These are phyloP conservation scores for Rotaria sp. DNA, from an alignment of 2,888 invertebrate genomes.

Conservation along the genomic window DNA sequence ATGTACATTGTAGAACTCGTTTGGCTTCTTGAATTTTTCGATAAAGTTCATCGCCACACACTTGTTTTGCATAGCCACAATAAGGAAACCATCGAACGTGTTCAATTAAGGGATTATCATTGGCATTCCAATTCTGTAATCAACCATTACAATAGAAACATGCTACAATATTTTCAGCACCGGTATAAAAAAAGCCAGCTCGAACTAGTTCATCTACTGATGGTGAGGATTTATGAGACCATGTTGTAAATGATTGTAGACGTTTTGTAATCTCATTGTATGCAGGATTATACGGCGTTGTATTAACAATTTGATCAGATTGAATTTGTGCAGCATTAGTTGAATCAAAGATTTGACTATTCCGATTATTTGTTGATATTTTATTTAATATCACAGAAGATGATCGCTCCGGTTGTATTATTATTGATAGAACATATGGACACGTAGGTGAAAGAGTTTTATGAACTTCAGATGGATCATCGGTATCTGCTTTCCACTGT, in stretches of 20 bases:
- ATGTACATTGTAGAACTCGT: too few relatives aligned
- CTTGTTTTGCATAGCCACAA: not conserved
- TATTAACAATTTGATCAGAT: not conserved
- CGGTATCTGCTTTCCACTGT: not conserved
- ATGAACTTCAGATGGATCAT: not conserved
- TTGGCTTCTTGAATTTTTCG: not conserved
- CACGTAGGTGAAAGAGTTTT: not conserved
- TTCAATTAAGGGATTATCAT: not conserved
- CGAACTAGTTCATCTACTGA: not conserved
- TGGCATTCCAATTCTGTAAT: not conserved
- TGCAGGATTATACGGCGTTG: not conserved
- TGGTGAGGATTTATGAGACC: not conserved
- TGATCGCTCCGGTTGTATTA: not conserved
- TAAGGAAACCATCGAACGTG: not conserved
- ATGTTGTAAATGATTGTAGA: not conserved
- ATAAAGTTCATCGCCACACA: not conserved
- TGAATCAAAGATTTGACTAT: not conserved
- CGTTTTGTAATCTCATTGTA: not conserved
- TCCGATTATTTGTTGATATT: not conserved
- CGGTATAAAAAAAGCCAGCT: not conserved
- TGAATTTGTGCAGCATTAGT: not conserved
- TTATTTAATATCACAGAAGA: not conserved
- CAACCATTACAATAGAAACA: not conserved
- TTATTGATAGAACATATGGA: not conserved
- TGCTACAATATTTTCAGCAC: not conserved